Evolutionary conservation across 2,797 vertebrate genomes (phyloP).

Genomic region (Chelidonichthys spinosus): DNA sequence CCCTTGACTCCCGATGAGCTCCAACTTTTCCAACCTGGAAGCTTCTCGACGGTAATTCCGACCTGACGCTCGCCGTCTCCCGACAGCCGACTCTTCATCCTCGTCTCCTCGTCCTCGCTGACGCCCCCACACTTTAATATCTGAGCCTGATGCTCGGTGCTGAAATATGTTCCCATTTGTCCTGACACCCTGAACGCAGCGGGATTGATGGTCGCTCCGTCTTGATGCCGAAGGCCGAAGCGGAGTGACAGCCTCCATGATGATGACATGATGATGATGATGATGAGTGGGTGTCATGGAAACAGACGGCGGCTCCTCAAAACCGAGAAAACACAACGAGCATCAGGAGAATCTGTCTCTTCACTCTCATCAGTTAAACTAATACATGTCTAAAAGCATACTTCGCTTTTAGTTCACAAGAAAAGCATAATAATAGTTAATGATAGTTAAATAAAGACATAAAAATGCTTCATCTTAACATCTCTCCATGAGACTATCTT

Average conservation of each 20-base stretch:
- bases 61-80: background rate
- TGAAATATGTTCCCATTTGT: slow-evolving; percentile 31
- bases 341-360: background rate
- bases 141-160: background rate
- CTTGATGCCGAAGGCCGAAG: slow-evolving; percentile 10
- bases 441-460: no score
- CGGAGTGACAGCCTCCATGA: background rate
- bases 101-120: background rate
- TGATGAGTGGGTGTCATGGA: background rate
- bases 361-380: no score
- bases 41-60: background rate
- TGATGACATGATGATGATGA: slow-evolving; percentile 15
- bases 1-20: no score
- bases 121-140: background rate
- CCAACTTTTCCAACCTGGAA: no score
- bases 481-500: no score
- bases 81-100: slow-evolving; percentile 9
- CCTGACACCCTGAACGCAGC: slow-evolving; percentile 30
- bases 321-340: background rate
- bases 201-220: slow-evolving; percentile 19
- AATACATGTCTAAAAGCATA: no score
- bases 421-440: no score
- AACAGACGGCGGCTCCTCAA: background rate
- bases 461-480: no score
- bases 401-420: no score